Base-by-base conservation (phyloP, 2,888 invertebrate species). In the Plebejus argus region DNA sequence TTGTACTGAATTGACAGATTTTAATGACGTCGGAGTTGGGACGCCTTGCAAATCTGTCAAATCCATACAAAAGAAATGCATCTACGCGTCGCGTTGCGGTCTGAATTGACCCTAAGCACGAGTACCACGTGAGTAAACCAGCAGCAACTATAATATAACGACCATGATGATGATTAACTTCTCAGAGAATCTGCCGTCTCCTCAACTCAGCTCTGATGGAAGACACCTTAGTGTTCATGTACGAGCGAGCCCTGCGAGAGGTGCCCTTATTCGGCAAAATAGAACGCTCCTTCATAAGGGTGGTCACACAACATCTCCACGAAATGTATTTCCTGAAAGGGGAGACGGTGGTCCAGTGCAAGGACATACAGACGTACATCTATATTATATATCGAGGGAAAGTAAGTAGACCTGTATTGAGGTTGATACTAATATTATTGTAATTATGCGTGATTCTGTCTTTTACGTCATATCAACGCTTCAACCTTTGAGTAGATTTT, bases 201-300 rank as follows among this genome's bases (percentile, higher is more conserved):
- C 82, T 95, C 8, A 94, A 95, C 85, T 91, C 94, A 0, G 92
- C 94, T 1, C 82, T 95, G 76, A 93, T 94, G 90, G 95, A 95
- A 86, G 95, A 95, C 81, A 93, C 93, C 0, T 85, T 95, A 66
- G 92, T 93, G 4, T 92, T 92, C 79, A 91, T 95, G 90, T 95
- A 95, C 80, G 95, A 95, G 83, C 87, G 86, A 20, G 94, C 94
- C 0, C 84, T 95, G 1, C 86, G 93, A 12, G 93, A 94, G 82
- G 94, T 95, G n/a, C 94, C 95, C 0, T 85, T 95, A 23, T 95
- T 95, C 81, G 92, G 93, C 20, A 92, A 92, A 81, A 92, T 94
- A 75, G 95, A 95, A 81, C 86, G 91, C 15, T 93, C 94, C 8
- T 95, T 95, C 84, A 94, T 95, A 85, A 90, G 95, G 82, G 92